These are phyloP conservation scores for Cyprinodon diabolis DNA, from an alignment of 2,797 vertebrate species.

Conservation along the genomic window DNA sequence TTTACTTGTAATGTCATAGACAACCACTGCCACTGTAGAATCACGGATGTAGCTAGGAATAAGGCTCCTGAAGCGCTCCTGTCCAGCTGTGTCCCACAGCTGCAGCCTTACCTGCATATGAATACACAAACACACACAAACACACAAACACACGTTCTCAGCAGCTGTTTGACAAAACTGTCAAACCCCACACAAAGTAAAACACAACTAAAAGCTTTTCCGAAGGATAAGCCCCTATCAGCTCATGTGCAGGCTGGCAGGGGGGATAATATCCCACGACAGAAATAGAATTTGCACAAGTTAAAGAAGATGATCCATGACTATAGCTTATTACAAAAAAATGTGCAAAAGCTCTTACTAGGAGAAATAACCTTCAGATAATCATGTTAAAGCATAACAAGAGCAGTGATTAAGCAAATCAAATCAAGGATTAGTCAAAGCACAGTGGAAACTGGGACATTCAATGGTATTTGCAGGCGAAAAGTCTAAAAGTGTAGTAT, in stretches of 20 bases:
- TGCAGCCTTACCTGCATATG: constrained; percentile 88
- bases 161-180: constrained; percentile 23
- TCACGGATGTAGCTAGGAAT: constrained; percentile 95
- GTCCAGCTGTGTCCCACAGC: constrained; percentile 93
- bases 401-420: constrained; percentile 62
- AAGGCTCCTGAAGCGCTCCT: constrained; percentile 93
- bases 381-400: constrained; percentile 62
- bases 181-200: constrained; percentile 21
- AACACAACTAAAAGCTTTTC: constrained; percentile 24
- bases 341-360: constrained; percentile 39
- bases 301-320: constrained; percentile 62
- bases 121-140: constrained; percentile 31
- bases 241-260: constrained; percentile 48
- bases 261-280: constrained; percentile 47
- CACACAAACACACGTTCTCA: background rate
- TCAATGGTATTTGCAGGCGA: constrained; percentile 18
- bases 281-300: constrained; percentile 53
- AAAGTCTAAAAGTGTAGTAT: constrained; percentile 17
- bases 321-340: constrained; percentile 48
- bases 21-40: constrained; percentile 93
- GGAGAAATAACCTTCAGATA: constrained; percentile 64
- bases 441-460: constrained; percentile 37
- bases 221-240: constrained; percentile 57
- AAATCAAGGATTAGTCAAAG: constrained; percentile 70
- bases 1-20: constrained; percentile 95